Evolutionary conservation across 2,113 vertebrate genomes (phyloP), one percentile per base, ranked within the genome.

Genomic region (Thalassoma bifasciatum): DNA sequence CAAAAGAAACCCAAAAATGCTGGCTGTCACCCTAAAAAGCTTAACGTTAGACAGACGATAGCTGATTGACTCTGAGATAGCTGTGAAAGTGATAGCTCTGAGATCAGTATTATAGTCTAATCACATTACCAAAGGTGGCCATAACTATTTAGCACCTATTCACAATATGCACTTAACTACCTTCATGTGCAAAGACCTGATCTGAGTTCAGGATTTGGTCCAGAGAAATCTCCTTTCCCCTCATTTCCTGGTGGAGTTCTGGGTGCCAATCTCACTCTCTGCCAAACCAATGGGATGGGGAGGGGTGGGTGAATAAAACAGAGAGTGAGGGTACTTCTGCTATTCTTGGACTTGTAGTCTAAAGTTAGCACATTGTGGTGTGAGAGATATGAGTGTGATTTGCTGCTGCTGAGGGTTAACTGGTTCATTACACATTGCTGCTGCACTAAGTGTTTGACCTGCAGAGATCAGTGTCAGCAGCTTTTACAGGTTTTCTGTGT

Each of bases 401-500:
- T 37, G 62, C 24, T 72, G 44, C 53, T 37, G 69, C 57, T 49
- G 49, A 60, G 36, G 56, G 68, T 77, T 50, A 69, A 64, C 67
- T 72, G 80, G 83, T 85, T 83, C 75, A 77, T 24, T 79, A 66
- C 68, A 80, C 72, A 66, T 70, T 73, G 59, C 42, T 63, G 47
- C 54, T 61, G 34, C 67, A 54, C 60, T 60, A 66, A 10, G 51
- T 67, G 46, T n/a, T 2, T 3, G 44, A 59, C 63, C 69, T 60
- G 54, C 13, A 60, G 82, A 57, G 57, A 54, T 60, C 47, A 13
- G 40, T 42, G 8, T 61, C 84, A 83, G 60, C 81, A 77, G 78
- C 24, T 19, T 71, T 66, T 53, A 1, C 60, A 59, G 66, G 11
- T 58, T 75, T 67, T 56, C 21, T 38, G 13, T 40, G 14, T 62